Base-by-base conservation (phyloP, 1,140 invertebrate genomes). In the Papilio aristodemus region DNA sequence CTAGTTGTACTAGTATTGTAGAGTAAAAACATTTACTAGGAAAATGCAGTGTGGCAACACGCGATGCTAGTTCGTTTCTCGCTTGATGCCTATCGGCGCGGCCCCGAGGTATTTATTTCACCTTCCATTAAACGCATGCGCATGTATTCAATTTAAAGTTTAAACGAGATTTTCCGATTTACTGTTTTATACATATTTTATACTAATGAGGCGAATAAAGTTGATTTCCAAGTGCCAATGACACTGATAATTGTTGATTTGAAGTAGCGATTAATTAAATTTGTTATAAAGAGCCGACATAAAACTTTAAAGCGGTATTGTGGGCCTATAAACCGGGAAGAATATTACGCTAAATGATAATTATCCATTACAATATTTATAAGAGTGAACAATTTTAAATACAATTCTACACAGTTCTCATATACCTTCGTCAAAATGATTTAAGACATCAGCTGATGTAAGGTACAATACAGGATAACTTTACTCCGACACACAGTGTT, bases 11-110 rank as follows among this genome's bases (percentile, higher is more conserved):
- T n/a, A n/a, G n/a, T n/a, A 54, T 54, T 54, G 46, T 54, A 54
- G 46, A 54, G 46, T 54, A 54, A 54, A 54, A 54, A 54, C 46
- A 22, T 11, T 54, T 54, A 19, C 46, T 54, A 54, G 46, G 46
- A 54, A 54, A 54, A 54, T 54, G 19, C 46, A 54, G 46, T 54
- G 22, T 0, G 22, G 46, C 46, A 54, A 54, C 46, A 54, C 46
- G 46, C 46, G 46, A 54, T 54, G 46, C 9, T 10, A 32, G 27
- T 32, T 32, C 27, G 46, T 54, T 54, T 19, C 46, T 22, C 19
- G 11, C 3, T 22, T 9, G 46, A 54, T 54, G 46, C n/a, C n/a
- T 54, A 54, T 54, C 46, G 19, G 46, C 19, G 9, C 46, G 19
- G 46, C 46, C 46, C 46, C 46, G 46, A 54, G 46, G 46, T 54